These are phyloP conservation scores for Neotoma lepida DNA, from an alignment of 2,113 vertebrate genomes.

Conservation along the genomic window DNA sequence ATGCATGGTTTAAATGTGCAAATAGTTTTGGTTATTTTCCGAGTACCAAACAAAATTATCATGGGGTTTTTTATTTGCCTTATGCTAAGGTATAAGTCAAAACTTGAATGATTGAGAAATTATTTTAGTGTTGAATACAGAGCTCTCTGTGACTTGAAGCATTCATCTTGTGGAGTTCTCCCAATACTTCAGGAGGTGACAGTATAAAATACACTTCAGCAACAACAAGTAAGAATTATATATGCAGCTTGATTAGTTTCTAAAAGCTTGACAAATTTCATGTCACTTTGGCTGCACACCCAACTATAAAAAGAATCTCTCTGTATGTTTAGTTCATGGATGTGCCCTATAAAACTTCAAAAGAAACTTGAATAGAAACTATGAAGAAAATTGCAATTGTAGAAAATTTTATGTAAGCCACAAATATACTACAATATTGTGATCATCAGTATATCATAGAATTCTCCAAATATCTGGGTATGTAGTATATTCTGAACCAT, in stretches of 20 bases:
- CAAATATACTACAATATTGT: neutral
- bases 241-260: neutral
- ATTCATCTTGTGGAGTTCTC: neutral
- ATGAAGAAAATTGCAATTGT: neutral
- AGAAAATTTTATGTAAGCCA: neutral
- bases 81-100: neutral
- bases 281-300: neutral
- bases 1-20: neutral
- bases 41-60: neutral
- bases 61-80: neutral
- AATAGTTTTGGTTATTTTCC: neutral
- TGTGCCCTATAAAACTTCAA: neutral
- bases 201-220: neutral
- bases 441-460: neutral
- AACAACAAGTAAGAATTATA: neutral
- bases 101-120: neutral
- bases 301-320: neutral
- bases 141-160: neutral
- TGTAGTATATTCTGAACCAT: neutral
- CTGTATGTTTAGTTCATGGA: neutral
- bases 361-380: neutral
- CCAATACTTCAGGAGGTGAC: neutral
- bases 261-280: conserved; percentile 6
- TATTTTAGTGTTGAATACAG: neutral
- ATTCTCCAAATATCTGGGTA: neutral